These are phyloP conservation scores for Eucriotettix oculatus DNA, from an alignment of 2,888 invertebrate genomes.

Conservation along the genomic window DNA sequence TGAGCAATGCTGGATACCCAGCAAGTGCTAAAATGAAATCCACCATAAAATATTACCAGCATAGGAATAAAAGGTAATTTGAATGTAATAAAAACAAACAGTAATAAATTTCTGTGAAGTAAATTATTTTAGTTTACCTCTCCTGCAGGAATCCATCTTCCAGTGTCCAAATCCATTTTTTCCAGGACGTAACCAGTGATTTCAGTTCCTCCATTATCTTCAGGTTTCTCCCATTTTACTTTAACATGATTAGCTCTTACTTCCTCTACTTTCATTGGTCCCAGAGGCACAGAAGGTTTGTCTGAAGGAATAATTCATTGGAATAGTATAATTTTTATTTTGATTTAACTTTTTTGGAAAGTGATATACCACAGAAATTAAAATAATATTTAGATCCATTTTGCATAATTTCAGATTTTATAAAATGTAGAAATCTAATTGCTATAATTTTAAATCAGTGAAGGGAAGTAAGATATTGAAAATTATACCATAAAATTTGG, in stretches of 20 bases:
- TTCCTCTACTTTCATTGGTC: slow-evolving; percentile 75
- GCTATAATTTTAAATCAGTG: too few species aligned
- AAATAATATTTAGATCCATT: too few species aligned
- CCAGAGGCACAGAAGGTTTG: slow-evolving; percentile 67
- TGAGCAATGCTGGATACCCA: neutral
- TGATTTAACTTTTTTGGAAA: too few species aligned
- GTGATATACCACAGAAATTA: too few species aligned
- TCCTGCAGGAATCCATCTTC: slow-evolving; percentile 90
- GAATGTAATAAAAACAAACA: neutral
- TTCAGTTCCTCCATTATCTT: slow-evolving; percentile 75
- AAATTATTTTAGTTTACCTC: slow-evolving; percentile 38
- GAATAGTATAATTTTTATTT: too few species aligned
- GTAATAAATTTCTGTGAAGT: too few species aligned
- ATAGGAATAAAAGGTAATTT: neutral
- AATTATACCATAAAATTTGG: too few species aligned
- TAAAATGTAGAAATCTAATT: too few species aligned
- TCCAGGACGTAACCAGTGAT: slow-evolving; percentile 84
- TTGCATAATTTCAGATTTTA: too few species aligned
- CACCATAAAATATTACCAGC: too few species aligned
- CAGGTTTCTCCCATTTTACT: slow-evolving; percentile 81
- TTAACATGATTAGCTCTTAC: slow-evolving; percentile 79
- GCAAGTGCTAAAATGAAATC: neutral
- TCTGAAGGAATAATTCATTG: slow-evolving; percentile 28
- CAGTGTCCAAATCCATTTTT: slow-evolving; percentile 91
- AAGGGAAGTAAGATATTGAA: too few species aligned